phyloP scores from a whole-genome alignment of 2,113 vertebrate species.

The Gadus chalcogrammus region DNA sequence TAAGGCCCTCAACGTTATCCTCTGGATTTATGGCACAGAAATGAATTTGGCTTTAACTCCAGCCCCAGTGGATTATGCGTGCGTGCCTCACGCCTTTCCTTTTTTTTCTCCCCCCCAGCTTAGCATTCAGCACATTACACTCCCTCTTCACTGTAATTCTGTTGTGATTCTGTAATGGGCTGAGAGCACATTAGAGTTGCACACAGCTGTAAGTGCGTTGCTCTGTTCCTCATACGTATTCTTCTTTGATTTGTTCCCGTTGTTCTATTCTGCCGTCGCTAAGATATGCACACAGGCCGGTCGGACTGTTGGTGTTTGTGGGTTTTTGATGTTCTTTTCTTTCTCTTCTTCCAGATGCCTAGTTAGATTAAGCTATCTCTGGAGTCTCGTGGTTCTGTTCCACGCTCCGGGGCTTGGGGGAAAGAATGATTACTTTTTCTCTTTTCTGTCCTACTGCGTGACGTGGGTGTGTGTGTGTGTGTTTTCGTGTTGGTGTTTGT shows the following conservation, averaged over 20 bases:
- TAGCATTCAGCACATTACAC: constrained; percentile 59
- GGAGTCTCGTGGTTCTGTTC: background rate
- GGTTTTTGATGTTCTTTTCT: constrained; percentile 9
- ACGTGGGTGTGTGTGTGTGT: constrained; percentile 16
- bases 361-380: constrained; percentile 23
- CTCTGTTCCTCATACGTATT: background rate
- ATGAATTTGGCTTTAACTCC: constrained; percentile 48
- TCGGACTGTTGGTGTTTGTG: constrained; percentile 3
- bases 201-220: constrained; percentile 49
- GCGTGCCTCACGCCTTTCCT: background rate
- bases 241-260: background rate
- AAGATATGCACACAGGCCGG: background rate
- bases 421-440: constrained; percentile 2
- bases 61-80: constrained; percentile 10
- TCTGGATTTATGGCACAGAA: constrained; percentile 55
- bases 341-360: constrained; percentile 14
- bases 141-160: constrained; percentile 59
- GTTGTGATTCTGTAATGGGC: constrained; percentile 60
- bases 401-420: constrained; percentile 14
- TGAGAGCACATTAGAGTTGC: constrained; percentile 56
- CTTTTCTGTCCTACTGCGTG: too few species aligned
- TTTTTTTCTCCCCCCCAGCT: constrained; percentile 40
- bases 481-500: constrained; percentile 18
- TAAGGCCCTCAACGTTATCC: constrained; percentile 55
- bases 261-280: constrained; percentile 1